Conservation (phyloP, 2,797 vertebrate species). For the Scomberomorus guttatus region DNA sequence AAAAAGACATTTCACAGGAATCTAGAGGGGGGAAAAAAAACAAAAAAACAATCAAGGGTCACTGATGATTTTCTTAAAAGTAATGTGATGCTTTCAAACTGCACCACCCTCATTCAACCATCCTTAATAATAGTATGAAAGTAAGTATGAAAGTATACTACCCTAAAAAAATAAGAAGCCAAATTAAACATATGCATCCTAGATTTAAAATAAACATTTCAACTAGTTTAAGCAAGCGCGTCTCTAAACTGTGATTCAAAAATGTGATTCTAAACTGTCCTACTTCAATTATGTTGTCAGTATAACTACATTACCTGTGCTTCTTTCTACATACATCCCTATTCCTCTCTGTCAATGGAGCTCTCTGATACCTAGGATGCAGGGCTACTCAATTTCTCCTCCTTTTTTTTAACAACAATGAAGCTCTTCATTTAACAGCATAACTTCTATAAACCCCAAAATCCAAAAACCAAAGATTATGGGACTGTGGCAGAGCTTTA, state of each 20-base stretch:
- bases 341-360: not conserved
- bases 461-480: not conserved
- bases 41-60: conserved; percentile 21
- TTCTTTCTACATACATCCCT: not conserved
- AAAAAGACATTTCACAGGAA: conserved; percentile 44
- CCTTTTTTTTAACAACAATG: not conserved
- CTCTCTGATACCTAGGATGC: not conserved
- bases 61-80: conserved; percentile 1
- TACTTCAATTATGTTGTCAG: not conserved
- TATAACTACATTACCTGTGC: not conserved
- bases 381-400: not conserved
- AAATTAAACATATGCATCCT: not conserved
- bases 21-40: conserved; percentile 39
- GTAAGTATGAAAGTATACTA: not conserved
- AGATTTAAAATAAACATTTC: not conserved
- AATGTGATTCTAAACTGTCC: not conserved
- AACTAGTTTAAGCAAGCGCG: not conserved
- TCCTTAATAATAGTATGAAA: not conserved
- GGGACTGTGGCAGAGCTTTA: not conserved
- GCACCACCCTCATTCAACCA: too few species aligned
- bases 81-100: not conserved
- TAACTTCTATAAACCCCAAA: not conserved
- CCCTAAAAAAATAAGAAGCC: not conserved
- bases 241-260: not conserved
- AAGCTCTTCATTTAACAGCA: not conserved